Evolutionary conservation across 1,140 invertebrate genomes (phyloP), one percentile per base, ranked within the genome.

Genomic region (Calliopsis andreniformis): DNA sequence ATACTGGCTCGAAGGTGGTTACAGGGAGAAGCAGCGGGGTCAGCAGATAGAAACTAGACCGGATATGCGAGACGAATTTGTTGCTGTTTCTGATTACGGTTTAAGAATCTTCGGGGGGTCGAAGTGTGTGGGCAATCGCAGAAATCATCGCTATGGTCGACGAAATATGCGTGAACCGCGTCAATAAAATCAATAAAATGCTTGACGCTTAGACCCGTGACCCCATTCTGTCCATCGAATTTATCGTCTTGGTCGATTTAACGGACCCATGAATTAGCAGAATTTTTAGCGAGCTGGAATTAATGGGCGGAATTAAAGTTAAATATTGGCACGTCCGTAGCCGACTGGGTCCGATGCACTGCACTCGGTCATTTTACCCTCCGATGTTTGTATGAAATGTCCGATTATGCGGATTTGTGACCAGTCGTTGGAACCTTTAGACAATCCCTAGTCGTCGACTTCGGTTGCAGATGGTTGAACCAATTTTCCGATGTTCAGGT

Each of bases 21-120:
- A 64, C 53, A 53, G 63, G 81, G 35, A 39, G 35, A 69, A 77
- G 43, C 56, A 66, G 73, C 51, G 49, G 35, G 83, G 73, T 86
- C 84, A 86, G 84, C 84, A 85, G 59, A 85, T 68, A 62, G 76
- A 67, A 81, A 67, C 53, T 59, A 49, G 61, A 51, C 35, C n/a
- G 39, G 32, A n/a, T 56, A 45, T 12, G 35, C 35, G 35, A 10
- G 30, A 66, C 35, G 62, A 55, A 81, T 64, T 56, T 42, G 16
- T 39, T 23, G n/a, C 12, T 30, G 69, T 53, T 23, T 43, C 5
- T 35, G 76, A 45, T 30, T 45, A 30, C 39, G 61, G 28, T 18
- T 23, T 51, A 32, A 66, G 43, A 30, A 35, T 66, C 18, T 0
- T n/a, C n/a, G 1, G n/a, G 18, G 18, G n/a, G 23, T 5, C 35